Conservation (phyloP, 2,113 vertebrate genomes). For the Cavia porcellus region DNA sequence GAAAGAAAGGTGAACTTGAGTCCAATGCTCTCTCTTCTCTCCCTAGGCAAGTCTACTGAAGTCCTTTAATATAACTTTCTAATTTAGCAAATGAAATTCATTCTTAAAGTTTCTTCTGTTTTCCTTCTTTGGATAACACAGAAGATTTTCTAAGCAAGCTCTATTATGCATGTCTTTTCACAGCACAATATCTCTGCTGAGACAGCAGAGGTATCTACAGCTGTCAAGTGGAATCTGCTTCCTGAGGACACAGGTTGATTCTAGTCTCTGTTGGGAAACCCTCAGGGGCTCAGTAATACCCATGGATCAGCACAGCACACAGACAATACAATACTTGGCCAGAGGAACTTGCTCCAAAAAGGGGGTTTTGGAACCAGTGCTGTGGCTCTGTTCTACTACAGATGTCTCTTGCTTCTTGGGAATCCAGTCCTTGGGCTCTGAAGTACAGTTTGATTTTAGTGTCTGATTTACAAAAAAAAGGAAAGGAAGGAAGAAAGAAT, state of each 20-base stretch:
- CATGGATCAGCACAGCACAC: not conserved
- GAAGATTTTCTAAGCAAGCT: too few relatives aligned
- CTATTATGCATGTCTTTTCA: too few relatives aligned
- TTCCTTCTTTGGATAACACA: too few relatives aligned
- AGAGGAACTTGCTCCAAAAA: not conserved
- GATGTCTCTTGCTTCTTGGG: not conserved
- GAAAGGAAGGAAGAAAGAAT: too few relatives aligned
- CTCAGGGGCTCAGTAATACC: not conserved
- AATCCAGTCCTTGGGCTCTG: too few relatives aligned
- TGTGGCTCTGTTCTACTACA: not conserved
- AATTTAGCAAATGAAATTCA: too few relatives aligned
- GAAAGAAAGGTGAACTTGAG: not conserved
- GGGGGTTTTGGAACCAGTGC: not conserved
- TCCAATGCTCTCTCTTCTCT: not conserved
- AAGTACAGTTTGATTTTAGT: too few relatives aligned
- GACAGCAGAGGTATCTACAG: too few relatives aligned
- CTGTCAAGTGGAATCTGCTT: not conserved
- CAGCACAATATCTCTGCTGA: too few relatives aligned
- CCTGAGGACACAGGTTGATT: too few relatives aligned
- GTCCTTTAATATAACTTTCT: not conserved
- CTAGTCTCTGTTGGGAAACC: not conserved
- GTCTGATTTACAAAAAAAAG: too few relatives aligned
- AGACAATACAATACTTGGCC: not conserved
- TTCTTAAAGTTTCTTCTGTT: not conserved
- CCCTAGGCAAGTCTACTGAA: too few relatives aligned